phyloP scores from a whole-genome alignment of 2,888 invertebrate species.

The Brachyopa scutellaris region DNA sequence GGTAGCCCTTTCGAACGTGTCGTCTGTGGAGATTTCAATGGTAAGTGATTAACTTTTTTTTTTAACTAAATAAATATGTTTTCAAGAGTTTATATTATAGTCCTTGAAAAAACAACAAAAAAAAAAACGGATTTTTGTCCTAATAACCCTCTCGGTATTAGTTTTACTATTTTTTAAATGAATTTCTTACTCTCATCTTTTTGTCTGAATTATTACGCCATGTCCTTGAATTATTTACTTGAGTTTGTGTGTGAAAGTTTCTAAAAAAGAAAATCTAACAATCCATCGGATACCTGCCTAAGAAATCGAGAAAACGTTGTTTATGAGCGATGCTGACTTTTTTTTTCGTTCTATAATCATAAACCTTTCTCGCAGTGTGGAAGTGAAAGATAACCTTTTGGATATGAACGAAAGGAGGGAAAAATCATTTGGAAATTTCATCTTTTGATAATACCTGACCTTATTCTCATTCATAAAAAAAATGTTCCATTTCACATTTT shows the following conservation, averaged over 20 bases:
- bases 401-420: not conserved
- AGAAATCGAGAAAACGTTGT: slow-evolving; percentile 52
- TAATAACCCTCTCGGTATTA: too few species aligned
- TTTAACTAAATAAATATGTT: slow-evolving; percentile 52
- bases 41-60: slow-evolving; percentile 83
- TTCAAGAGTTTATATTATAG: slow-evolving; percentile 42
- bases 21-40: slow-evolving; percentile 96
- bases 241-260: slow-evolving; percentile 38
- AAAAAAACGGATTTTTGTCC: too few species aligned
- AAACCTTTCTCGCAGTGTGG: slow-evolving; percentile 34
- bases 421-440: slow-evolving; percentile 47
- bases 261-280: slow-evolving; percentile 17
- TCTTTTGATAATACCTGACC: slow-evolving; percentile 34
- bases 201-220: slow-evolving; percentile 32
- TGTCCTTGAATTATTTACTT: slow-evolving; percentile 63
- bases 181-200: slow-evolving; percentile 14
- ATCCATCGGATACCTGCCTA: slow-evolving; percentile 45
- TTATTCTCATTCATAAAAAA: slow-evolving; percentile 22
- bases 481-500: slow-evolving; percentile 24
- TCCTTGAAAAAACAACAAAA: slow-evolving; percentile 49
- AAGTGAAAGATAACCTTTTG: slow-evolving; percentile 20
- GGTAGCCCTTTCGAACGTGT: slow-evolving; percentile 96
- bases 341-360: slow-evolving; percentile 5
- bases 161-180: not conserved
- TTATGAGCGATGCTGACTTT: slow-evolving; percentile 47